phyloP scores from a whole-genome alignment of 2,888 invertebrate species.

The Chloroclystis v-ata region DNA sequence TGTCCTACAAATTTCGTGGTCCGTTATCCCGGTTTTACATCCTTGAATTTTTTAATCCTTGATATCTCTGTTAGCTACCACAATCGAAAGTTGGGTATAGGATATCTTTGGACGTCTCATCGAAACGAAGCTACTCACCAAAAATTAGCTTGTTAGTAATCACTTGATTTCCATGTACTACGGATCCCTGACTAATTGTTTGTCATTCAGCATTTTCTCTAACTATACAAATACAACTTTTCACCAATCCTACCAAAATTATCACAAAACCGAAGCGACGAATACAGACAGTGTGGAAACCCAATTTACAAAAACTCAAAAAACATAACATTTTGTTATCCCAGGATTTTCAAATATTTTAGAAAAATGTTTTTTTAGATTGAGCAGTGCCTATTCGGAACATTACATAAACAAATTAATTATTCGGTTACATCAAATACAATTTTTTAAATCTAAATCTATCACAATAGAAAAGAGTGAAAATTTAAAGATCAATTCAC shows the following conservation, averaged over 20 bases:
- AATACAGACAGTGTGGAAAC: conserved; percentile 19
- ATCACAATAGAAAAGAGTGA: conserved; percentile 7
- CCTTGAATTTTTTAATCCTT: no score
- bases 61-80: no score
- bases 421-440: neutral
- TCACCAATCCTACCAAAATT: conserved; percentile 17
- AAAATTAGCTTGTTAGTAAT: no score
- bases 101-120: no score
- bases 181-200: no score
- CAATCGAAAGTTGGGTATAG: no score
- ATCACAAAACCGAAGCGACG: conserved; percentile 24
- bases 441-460: conserved; percentile 2
- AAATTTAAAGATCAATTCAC: conserved; percentile 5
- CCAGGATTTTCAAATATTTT: no score
- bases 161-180: no score
- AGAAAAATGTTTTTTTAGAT: neutral
- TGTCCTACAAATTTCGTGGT: no score
- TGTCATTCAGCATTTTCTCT: conserved; percentile 17
- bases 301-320: conserved; percentile 12
- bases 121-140: no score
- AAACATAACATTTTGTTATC: no score
- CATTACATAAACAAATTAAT: neutral
- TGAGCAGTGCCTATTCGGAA: conserved; percentile 19
- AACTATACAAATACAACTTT: conserved; percentile 11
- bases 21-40: no score